Evolutionary conservation across 2,113 vertebrate genomes (phyloP).

Genomic region (Propithecus coquereli): DNA sequence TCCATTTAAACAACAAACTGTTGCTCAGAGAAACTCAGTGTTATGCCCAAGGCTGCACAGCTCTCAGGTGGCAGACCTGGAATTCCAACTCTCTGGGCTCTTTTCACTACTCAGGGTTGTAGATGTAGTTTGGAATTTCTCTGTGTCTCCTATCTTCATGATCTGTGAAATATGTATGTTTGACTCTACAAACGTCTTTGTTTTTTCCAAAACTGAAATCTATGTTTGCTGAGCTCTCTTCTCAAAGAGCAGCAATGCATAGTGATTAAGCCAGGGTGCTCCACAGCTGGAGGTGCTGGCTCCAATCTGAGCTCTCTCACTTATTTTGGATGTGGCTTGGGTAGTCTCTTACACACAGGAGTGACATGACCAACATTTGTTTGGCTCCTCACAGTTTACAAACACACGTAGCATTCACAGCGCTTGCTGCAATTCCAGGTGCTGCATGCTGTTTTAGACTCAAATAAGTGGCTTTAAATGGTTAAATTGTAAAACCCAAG

Average conservation of each 20-base stretch:
- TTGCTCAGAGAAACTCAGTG: background rate
- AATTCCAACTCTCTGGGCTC: background rate
- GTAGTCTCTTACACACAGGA: background rate
- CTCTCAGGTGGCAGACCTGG: background rate
- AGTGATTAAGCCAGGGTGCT: background rate
- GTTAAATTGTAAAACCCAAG: background rate
- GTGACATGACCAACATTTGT: background rate
- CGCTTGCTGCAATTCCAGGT: background rate
- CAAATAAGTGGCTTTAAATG: background rate
- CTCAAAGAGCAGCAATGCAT: background rate
- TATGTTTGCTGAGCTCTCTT: background rate
- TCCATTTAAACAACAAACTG: background rate
- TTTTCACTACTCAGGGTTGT: background rate
- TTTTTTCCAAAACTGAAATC: background rate
- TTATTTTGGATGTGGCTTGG: background rate
- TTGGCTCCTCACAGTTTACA: background rate
- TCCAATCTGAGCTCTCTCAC: background rate
- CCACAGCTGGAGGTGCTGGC: background rate
- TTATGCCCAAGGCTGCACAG: background rate
- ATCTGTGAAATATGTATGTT: background rate
- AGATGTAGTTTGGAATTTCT: background rate
- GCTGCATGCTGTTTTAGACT: background rate
- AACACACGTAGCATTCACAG: background rate
- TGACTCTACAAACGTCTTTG: background rate
- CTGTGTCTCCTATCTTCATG: background rate